Base-by-base conservation (phyloP, 1,140 invertebrate genomes). In the Pseudomyrmex sp. region DNA sequence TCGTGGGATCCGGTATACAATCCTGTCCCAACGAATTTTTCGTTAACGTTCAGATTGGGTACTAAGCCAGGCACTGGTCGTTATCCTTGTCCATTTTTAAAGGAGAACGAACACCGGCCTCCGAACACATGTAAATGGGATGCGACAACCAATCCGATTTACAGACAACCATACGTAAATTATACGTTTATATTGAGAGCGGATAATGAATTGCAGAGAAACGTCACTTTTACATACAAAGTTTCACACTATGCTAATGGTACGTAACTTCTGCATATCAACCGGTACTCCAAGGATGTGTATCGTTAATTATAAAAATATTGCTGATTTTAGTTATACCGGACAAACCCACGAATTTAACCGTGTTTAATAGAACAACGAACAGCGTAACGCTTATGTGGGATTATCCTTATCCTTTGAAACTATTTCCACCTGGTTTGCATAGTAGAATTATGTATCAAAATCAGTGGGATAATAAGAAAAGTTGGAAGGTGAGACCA, bases 171-270 rank as follows among this genome's bases (percentile, higher is more conserved):
- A 1, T 95, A 96, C 82, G 92, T 95, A 52, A 91, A 92, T 77
- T 96, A 95, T 86, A 93, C 92, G 61, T 96, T 97, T 72, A 91
- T 93, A 3, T 70, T 97, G 10, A 94, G 65, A 7, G 94, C 94
- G 10, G 87, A 89, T 2, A 97, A 97, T 92, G 86, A 90, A 2
- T 95, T 97, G 87, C 35, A 35, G 5, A 96, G 96, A 2, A 93
- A 91, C 72, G 92, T 87, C 10, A 92, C 85, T 15, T 93, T 95
- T 83, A 89, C 90, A 10, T 95, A 96, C 79, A 95, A 90, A 58
- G 94, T 96, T 74, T 93, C 96, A 85, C 96, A 97, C 88, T 97
- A 92, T 90, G 95, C 95, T 44, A 93, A 96, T 83, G 95, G 95
- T 95, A 68, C 61, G 70, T 86, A 89, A 68, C 59, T 61, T 12